Evolutionary conservation across 1,140 invertebrate genomes (phyloP).

Genomic region (Heliconius hewitsoni): DNA sequence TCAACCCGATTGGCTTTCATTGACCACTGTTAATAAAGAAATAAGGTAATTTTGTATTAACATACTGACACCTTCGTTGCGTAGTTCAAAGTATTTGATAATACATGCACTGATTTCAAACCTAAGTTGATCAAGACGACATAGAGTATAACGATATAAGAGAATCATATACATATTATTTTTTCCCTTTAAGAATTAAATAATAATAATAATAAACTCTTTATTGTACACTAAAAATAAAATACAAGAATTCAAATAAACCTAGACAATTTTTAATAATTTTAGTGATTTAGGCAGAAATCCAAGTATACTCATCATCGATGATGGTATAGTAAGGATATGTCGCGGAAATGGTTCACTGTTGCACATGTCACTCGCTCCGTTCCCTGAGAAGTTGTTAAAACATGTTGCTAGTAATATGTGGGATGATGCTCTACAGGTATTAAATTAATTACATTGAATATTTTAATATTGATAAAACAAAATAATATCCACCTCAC

Average conservation of each 20-base stretch:
- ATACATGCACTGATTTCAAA: too few species aligned
- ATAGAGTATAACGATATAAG: too few species aligned
- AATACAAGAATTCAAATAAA: too few species aligned
- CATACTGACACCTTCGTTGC: background rate
- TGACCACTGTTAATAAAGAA: constrained; percentile 74
- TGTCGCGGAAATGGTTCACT: constrained; percentile 82
- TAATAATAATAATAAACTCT: too few species aligned
- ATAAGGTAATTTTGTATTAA: constrained; percentile 50
- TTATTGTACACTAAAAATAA: too few species aligned
- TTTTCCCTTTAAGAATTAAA: background rate
- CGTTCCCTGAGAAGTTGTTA: constrained; percentile 80
- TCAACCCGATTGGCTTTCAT: constrained; percentile 68
- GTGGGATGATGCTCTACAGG: constrained; percentile 78
- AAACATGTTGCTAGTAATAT: constrained; percentile 82
- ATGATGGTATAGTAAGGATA: constrained; percentile 87
- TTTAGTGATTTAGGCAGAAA: constrained; percentile 87
- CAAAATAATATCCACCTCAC: too few species aligned
- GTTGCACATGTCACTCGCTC: constrained; percentile 81
- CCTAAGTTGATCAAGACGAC: too few species aligned
- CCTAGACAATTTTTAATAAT: background rate
- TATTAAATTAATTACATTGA: constrained; percentile 29
- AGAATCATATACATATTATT: background rate
- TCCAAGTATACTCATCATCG: constrained; percentile 88
- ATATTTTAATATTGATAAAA: background rate
- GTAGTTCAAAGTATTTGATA: too few species aligned